A percentile compares a stretch with the other conserved stretches of the same genome.
Evolutionary conservation across 2,113 vertebrate genomes (phyloP).

Genomic region (Rhinolophus ferrumequinum): DNA sequence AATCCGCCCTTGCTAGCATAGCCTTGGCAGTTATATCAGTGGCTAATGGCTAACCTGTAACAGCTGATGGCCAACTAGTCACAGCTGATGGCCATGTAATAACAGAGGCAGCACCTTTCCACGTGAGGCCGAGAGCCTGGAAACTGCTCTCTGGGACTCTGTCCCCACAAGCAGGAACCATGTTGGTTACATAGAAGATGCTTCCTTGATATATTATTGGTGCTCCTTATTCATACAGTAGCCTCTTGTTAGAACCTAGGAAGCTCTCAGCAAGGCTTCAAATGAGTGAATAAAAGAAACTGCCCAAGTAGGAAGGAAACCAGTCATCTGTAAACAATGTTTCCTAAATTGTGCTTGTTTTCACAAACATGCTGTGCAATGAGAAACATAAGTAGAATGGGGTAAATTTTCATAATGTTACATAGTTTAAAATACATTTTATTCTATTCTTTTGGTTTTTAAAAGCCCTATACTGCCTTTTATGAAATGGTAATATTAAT

Average conservation of each 20-base stretch:
- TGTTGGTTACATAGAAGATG: background rate
- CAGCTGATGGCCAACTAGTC: too few relatives aligned
- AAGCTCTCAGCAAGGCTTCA: background rate
- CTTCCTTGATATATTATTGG: background rate
- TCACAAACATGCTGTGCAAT: background rate
- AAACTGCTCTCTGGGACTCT: too few relatives aligned
- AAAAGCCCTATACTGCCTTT: background rate
- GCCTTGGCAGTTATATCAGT: too few relatives aligned
- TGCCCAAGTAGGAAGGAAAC: background rate
- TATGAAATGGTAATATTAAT: conserved; percentile 26
- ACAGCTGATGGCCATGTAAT: too few relatives aligned
- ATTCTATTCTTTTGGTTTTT: background rate
- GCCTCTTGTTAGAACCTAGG: background rate
- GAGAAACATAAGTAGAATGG: conserved; percentile 5
- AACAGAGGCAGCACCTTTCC: too few relatives aligned
- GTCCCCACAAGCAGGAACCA: background rate
- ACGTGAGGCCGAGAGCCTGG: too few relatives aligned
- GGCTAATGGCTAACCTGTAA: too few relatives aligned
- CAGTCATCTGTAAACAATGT: background rate
- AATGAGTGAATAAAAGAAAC: conserved; percentile 12
- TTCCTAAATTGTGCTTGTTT: conserved; percentile 38
- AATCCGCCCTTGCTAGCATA: too few relatives aligned
- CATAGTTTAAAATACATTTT: background rate
- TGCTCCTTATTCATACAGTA: background rate
- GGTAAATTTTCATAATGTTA: conserved; percentile 32